Evolutionary conservation across 1,140 invertebrate species (phyloP).

Genomic region (Micrasema minimum): DNA sequence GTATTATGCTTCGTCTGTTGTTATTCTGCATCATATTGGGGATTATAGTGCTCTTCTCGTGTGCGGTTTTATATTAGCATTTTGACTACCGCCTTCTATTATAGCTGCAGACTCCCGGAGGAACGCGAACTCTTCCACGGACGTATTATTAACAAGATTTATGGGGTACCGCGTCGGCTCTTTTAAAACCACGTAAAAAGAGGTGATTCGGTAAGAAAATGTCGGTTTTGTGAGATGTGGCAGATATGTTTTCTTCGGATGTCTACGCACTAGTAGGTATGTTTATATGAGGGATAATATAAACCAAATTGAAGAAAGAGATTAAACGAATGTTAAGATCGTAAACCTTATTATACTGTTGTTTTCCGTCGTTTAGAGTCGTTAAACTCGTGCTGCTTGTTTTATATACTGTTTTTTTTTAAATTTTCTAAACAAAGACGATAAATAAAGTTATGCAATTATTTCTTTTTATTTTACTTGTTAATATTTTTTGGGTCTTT

Average conservation of each 20-base stretch:
- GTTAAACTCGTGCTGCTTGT: no score
- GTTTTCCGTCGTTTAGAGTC: no score
- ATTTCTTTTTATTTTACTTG: no score
- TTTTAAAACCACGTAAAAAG: constrained; percentile 23
- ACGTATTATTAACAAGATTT: constrained; percentile 30
- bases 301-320: no score
- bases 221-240: not conserved
- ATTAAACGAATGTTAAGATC: no score
- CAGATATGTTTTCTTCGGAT: constrained; percentile 1
- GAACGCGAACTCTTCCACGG: not conserved
- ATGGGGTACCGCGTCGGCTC: constrained; percentile 19
- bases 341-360: no score
- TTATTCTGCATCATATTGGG: constrained; percentile 1
- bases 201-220: constrained; percentile 19
- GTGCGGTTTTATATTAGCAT: not conserved
- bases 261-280: not conserved
- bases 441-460: no score
- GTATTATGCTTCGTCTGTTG: not conserved
- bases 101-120: constrained; percentile 12
- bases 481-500: no score
- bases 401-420: no score
- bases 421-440: no score
- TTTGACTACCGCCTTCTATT: constrained; percentile 1
- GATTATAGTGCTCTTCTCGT: not conserved
- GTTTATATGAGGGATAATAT: no score